A percentile compares a stretch with the other conserved stretches of the same genome.
phyloP scores from a whole-genome alignment of 1,140 invertebrate species.

The Spodoptera litura region DNA sequence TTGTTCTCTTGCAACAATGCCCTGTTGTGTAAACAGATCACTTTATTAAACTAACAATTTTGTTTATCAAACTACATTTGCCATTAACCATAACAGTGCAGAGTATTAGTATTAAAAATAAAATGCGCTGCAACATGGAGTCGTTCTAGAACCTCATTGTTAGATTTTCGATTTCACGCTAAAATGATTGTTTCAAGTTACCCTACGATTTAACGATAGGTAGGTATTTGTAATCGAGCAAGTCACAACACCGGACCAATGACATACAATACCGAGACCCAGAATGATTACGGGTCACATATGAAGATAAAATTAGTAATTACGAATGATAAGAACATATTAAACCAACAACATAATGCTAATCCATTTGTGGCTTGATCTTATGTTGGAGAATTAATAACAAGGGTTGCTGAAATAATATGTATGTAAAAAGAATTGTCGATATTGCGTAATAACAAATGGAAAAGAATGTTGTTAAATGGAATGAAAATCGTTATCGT shows the following conservation, averaged over 20 bases:
- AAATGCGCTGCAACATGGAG: not conserved
- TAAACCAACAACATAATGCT: constrained; percentile 40
- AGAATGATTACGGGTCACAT: constrained; percentile 60
- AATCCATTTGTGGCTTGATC: constrained; percentile 42
- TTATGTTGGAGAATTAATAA: constrained; percentile 12
- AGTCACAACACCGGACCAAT: constrained; percentile 54
- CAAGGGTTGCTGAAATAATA: not conserved
- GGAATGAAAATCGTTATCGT: constrained; percentile 21
- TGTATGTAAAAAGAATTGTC: constrained; percentile 1
- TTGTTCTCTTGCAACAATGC: not conserved
- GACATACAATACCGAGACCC: constrained; percentile 55
- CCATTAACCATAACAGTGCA: constrained; percentile 8
- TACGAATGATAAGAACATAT: constrained; percentile 52
- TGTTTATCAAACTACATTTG: not conserved
- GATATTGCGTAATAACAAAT: constrained; percentile 25
- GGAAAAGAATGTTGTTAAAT: constrained; percentile 13
- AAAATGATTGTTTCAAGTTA: constrained; percentile 23
- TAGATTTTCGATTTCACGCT: constrained; percentile 23
- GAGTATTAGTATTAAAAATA: constrained; percentile 1
- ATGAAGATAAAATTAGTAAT: constrained; percentile 58
- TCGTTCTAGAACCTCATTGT: not conserved
- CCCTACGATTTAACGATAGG: constrained; percentile 30
- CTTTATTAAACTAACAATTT: not conserved
- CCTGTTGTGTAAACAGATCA: constrained; percentile 15
- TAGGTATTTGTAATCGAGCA: constrained; percentile 41